Evolutionary conservation across 2,797 vertebrate genomes (phyloP).

Genomic region (Eleutherodactylus coqui): DNA sequence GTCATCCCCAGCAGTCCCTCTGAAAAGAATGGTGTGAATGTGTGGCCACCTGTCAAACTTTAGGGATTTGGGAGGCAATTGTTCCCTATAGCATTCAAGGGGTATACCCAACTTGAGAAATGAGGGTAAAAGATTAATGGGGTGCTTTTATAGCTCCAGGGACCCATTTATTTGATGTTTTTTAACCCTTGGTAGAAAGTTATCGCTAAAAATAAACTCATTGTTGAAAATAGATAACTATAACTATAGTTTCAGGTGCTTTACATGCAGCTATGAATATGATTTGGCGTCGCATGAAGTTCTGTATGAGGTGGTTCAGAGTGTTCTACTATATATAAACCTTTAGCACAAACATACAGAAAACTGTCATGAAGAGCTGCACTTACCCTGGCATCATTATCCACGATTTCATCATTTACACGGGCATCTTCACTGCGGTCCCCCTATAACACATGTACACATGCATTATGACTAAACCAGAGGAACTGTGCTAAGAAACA

Average conservation of each 20-base stretch:
- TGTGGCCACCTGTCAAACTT: too few relatives aligned
- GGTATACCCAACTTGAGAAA: too few relatives aligned
- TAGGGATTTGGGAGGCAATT: too few relatives aligned
- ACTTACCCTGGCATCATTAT: conserved; percentile 91
- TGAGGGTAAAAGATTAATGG: too few relatives aligned
- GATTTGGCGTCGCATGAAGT: not conserved
- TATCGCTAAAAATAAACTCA: too few relatives aligned
- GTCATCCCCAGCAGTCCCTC: too few relatives aligned
- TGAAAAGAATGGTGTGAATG: too few relatives aligned
- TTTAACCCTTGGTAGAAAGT: too few relatives aligned
- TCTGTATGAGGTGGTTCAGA: not conserved
- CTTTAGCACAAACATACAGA: not conserved
- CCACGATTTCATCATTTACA: conserved; percentile 84
- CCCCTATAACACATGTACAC: conserved; percentile 73
- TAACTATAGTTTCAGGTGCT: not conserved
- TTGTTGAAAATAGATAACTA: not conserved
- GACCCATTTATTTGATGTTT: too few relatives aligned
- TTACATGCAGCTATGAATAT: too few relatives aligned
- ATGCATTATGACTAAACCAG: not conserved
- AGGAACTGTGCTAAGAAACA: not conserved
- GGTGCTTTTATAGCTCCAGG: too few relatives aligned
- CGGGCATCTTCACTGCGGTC: conserved; percentile 78
- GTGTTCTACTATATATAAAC: not conserved
- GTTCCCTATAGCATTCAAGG: too few relatives aligned
- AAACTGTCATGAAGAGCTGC: not conserved